Conservation (phyloP, 2,888 invertebrate species). For the Tenthredo scrophulariae region DNA sequence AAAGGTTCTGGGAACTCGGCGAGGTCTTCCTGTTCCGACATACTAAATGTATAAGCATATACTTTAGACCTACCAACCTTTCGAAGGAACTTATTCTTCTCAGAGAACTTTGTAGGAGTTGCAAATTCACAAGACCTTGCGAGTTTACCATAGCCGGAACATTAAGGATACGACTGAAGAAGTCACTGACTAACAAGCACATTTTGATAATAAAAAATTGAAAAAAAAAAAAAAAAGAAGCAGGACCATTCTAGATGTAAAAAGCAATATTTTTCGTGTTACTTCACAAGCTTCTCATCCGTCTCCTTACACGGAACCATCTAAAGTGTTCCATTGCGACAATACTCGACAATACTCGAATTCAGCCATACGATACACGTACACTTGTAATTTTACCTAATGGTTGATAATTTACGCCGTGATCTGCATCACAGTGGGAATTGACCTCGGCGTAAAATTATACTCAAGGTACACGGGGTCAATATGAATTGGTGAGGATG, state of each 20-base stretch:
- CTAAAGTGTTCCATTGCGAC: too few species aligned
- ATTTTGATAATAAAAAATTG: not conserved
- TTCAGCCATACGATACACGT: not conserved
- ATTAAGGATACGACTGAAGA: not conserved
- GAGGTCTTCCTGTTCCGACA: not conserved
- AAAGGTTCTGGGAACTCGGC: slow-evolving; percentile 17
- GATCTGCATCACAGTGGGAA: not conserved
- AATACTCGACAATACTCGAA: not conserved
- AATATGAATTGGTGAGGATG: not conserved
- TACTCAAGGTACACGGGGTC: not conserved
- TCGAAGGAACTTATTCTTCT: not conserved
- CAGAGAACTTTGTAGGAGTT: not conserved
- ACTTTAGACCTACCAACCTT: not conserved
- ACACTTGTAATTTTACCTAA: not conserved
- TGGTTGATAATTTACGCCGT: not conserved
- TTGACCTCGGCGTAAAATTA: not conserved
- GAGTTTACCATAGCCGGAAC: not conserved
- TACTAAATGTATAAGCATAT: not conserved
- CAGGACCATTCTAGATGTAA: too few species aligned
- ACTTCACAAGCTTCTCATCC: too few species aligned
- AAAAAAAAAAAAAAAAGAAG: not conserved
- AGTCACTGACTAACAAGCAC: not conserved
- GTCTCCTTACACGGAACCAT: too few species aligned
- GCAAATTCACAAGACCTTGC: not conserved
- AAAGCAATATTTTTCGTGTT: too few species aligned